Conservation (phyloP, 2,113 vertebrate species). For the Procapra przewalskii region DNA sequence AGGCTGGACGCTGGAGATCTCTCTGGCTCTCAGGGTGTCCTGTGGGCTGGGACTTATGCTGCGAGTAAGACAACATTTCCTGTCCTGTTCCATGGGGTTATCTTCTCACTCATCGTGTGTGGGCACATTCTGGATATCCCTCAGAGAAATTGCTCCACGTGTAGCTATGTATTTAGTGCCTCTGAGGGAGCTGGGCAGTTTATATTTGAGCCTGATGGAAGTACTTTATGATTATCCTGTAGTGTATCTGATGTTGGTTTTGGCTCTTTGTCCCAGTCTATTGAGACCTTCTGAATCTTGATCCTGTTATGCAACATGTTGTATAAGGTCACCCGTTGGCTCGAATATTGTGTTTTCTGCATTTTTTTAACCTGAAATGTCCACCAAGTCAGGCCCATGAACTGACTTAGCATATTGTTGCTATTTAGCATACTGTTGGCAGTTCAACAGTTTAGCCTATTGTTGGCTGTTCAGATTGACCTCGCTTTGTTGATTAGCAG, state of each 20-base stretch:
- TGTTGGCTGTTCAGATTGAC: neutral
- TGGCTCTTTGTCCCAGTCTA: neutral
- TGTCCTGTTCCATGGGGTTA: neutral
- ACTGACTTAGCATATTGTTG: neutral
- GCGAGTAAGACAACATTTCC: neutral
- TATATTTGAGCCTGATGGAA: neutral
- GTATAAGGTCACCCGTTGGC: neutral
- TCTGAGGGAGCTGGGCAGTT: neutral
- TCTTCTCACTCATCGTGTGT: neutral
- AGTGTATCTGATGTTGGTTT: neutral
- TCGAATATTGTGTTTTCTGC: neutral
- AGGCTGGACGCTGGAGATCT: neutral
- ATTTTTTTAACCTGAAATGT: neutral
- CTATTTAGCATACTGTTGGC: neutral
- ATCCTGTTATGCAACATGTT: neutral
- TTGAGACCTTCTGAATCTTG: neutral
- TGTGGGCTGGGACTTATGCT: neutral
- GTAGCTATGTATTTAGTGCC: neutral
- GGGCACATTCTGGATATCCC: neutral
- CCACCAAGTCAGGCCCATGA: neutral
- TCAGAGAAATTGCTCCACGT: neutral
- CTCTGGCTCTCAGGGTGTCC: neutral
- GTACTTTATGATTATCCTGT: neutral
- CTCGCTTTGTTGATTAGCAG: neutral
- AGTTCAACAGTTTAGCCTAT: neutral